phyloP scores from a whole-genome alignment of 1,140 invertebrate species.

The Himalopsyche phryganea region DNA sequence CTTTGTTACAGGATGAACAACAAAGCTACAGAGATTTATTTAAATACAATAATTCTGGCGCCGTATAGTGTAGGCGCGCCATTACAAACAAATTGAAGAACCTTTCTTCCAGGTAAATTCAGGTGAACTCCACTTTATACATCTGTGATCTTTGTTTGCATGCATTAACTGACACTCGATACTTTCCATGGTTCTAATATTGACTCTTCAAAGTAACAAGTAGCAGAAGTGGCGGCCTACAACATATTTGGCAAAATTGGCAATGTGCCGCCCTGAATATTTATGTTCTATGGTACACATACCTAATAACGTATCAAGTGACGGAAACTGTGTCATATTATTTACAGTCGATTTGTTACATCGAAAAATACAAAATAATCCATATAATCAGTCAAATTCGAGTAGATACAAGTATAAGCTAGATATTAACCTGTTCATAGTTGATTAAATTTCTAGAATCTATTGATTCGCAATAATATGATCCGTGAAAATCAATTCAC shows the following conservation, averaged over 20 bases:
- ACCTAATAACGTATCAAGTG: background rate
- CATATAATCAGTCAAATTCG: no score
- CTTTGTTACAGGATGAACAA: no score
- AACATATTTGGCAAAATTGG: constrained; percentile 9
- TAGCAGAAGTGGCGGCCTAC: background rate
- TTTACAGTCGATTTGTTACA: no score
- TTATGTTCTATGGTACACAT: background rate
- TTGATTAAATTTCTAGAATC: no score
- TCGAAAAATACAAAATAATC: no score
- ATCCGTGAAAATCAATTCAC: no score
- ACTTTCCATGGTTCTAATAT: constrained; percentile 8
- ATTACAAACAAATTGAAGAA: background rate
- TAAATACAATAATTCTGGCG: no score
- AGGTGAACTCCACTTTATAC: constrained; percentile 1
- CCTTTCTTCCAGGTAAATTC: background rate
- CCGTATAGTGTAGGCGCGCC: no score
- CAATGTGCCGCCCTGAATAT: background rate
- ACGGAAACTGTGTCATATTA: background rate
- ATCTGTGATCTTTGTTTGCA: constrained; percentile 12
- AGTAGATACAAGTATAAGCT: no score
- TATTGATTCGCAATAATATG: no score
- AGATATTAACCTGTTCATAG: no score
- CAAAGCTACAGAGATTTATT: no score
- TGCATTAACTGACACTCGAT: constrained; percentile 27
- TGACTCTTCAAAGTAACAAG: background rate